Conservation (phyloP, 2,797 vertebrate species). For the Threskiornis aethiopicus region DNA sequence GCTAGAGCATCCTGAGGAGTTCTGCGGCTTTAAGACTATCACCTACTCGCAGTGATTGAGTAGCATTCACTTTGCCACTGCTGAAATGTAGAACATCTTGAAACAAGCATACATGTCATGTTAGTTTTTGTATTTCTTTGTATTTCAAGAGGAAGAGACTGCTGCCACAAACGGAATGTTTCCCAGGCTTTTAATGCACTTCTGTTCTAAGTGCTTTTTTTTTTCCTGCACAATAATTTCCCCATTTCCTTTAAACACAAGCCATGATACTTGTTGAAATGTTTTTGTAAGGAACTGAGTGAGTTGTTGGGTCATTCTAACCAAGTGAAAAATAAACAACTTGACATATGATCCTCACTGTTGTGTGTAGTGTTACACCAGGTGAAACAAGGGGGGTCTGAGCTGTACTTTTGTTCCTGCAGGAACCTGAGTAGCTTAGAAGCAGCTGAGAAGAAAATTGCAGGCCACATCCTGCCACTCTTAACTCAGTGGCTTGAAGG, state of each 20-base stretch:
- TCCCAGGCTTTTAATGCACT: constrained; percentile 51
- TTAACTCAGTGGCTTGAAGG: not conserved
- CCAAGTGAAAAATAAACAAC: constrained; percentile 46
- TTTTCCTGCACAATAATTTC: constrained; percentile 52
- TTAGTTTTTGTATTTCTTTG: constrained; percentile 52
- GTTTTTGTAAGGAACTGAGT: not conserved
- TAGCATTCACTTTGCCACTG: constrained; percentile 13
- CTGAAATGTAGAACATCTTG: constrained; percentile 59
- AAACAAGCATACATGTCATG: constrained; percentile 49
- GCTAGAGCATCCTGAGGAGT: constrained; percentile 14
- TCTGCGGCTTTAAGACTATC: constrained; percentile 33
- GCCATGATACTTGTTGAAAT: constrained; percentile 21
- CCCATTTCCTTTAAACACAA: constrained; percentile 32
- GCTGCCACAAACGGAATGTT: constrained; percentile 44
- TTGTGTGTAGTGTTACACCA: not conserved
- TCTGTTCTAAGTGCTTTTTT: constrained; percentile 47
- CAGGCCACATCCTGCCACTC: constrained; percentile 1
- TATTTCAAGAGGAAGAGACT: constrained; percentile 56
- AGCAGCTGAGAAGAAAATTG: not conserved
- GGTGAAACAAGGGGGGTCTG: not conserved
- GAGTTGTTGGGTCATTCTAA: constrained; percentile 49
- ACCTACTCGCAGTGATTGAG: not conserved
- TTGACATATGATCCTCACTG: constrained; percentile 19
- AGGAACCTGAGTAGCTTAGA: not conserved
- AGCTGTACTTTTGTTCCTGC: constrained; percentile 10